These are phyloP conservation scores for Drosophila malerkotliana DNA, from an alignment of 1,140 invertebrate species.

Conservation along the genomic window DNA sequence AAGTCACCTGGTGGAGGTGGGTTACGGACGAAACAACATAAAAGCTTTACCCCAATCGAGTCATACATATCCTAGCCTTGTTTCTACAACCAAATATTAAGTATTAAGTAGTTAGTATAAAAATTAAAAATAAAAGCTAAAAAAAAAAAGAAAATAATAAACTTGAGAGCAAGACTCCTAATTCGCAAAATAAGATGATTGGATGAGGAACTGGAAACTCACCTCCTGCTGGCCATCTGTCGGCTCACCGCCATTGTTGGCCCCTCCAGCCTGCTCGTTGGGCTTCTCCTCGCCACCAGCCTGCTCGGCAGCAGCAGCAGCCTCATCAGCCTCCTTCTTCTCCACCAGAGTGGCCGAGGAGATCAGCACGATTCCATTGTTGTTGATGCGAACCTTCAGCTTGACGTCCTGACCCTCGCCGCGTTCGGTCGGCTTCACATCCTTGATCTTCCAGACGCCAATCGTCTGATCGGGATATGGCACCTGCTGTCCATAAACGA, in stretches of 20 bases:
- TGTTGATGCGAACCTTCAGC: conserved; percentile 96
- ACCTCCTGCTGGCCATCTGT: conserved; percentile 85
- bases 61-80: not conserved
- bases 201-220: conserved; percentile 33
- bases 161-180: conserved; percentile 14
- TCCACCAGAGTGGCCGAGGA: conserved; percentile 94
- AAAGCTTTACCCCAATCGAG: not conserved
- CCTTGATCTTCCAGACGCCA: conserved; percentile 93
- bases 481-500: conserved; percentile 90
- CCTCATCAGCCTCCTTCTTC: conserved; percentile 89
- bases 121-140: conserved; percentile 20
- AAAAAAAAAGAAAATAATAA: not conserved
- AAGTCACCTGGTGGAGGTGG: not conserved
- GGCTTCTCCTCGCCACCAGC: conserved; percentile 74
- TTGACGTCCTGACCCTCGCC: conserved; percentile 97
- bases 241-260: conserved; percentile 82
- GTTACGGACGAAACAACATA: not conserved
- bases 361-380: conserved; percentile 95
- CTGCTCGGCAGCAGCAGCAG: conserved; percentile 83
- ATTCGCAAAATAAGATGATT: not conserved
- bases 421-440: conserved; percentile 93
- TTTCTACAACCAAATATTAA: conserved; percentile 16
- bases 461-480: conserved; percentile 91
- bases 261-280: conserved; percentile 69
- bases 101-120: conserved; percentile 27